Conservation (phyloP, 2,113 vertebrate genomes). For the Hippocampus mohnikei region DNA sequence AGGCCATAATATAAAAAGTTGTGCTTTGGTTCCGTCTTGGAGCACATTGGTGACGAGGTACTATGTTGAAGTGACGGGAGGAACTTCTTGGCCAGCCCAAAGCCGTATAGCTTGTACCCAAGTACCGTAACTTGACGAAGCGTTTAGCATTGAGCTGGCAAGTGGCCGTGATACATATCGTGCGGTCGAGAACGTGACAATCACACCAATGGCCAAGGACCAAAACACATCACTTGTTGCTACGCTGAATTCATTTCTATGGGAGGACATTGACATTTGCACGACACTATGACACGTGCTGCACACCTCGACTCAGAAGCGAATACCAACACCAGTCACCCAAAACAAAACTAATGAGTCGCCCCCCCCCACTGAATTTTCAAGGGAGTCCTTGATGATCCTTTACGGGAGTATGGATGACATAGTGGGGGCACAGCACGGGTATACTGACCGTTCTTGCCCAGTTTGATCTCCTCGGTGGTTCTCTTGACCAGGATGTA, state of each 20-base stretch:
- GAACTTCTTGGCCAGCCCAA: too few relatives aligned
- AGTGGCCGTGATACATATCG: neutral
- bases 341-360: too few relatives aligned
- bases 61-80: too few relatives aligned
- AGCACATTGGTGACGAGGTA: neutral
- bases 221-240: neutral
- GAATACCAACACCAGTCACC: too few relatives aligned
- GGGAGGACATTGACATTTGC: neutral
- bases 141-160: neutral
- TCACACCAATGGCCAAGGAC: neutral
- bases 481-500: conserved; percentile 87
- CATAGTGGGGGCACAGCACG: neutral
- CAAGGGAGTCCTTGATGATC: too few relatives aligned
- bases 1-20: neutral
- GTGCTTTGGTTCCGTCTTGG: neutral
- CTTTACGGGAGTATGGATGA: too few relatives aligned
- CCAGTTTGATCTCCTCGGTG: conserved; percentile 86
- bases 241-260: neutral
- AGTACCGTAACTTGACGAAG: neutral
- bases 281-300: too few relatives aligned
- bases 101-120: too few relatives aligned
- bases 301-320: neutral
- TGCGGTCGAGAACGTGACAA: neutral
- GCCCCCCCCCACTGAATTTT: too few relatives aligned
- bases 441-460: conserved; percentile 81